A percentile compares a stretch with the other conserved stretches of the same genome.
phyloP scores from a whole-genome alignment of 2,888 invertebrate genomes.

The Omphaloscelis lunosa region DNA sequence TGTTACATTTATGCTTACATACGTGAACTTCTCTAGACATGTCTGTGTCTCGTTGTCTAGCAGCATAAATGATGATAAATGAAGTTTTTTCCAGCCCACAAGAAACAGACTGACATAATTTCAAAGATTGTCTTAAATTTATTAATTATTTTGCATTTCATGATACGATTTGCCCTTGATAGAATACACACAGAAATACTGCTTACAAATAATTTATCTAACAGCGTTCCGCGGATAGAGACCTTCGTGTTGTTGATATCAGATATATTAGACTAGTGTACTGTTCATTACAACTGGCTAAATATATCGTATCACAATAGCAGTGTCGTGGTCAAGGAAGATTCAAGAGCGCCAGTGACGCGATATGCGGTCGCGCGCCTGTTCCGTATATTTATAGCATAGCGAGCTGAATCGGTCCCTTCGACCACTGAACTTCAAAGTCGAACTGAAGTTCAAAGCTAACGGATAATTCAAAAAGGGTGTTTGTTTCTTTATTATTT shows the following conservation, averaged over 20 bases:
- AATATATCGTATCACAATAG: slow-evolving; percentile 88
- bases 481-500: slow-evolving; percentile 34
- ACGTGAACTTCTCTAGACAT: slow-evolving; percentile 7
- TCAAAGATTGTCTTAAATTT: neutral
- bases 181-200: slow-evolving; percentile 8
- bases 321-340: slow-evolving; percentile 87
- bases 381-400: slow-evolving; percentile 81
- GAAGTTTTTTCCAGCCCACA: neutral
- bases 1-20: neutral
- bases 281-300: slow-evolving; percentile 81
- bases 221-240: slow-evolving; percentile 28
- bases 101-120: neutral
- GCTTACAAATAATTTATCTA: slow-evolving; percentile 18
- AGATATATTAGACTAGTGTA: slow-evolving; percentile 58
- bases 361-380: slow-evolving; percentile 81
- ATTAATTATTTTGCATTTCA: slow-evolving; percentile 10
- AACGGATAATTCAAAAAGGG: slow-evolving; percentile 48
- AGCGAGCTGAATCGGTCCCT: slow-evolving; percentile 75
- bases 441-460: slow-evolving; percentile 66
- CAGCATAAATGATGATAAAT: neutral
- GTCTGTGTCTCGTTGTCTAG: slow-evolving; percentile 2
- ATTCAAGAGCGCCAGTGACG: slow-evolving; percentile 87
- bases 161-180: slow-evolving; percentile 9
- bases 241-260: slow-evolving; percentile 59
- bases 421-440: slow-evolving; percentile 74